These are phyloP conservation scores for Fulica atra DNA, from an alignment of 2,113 vertebrate species.

Conservation along the genomic window DNA sequence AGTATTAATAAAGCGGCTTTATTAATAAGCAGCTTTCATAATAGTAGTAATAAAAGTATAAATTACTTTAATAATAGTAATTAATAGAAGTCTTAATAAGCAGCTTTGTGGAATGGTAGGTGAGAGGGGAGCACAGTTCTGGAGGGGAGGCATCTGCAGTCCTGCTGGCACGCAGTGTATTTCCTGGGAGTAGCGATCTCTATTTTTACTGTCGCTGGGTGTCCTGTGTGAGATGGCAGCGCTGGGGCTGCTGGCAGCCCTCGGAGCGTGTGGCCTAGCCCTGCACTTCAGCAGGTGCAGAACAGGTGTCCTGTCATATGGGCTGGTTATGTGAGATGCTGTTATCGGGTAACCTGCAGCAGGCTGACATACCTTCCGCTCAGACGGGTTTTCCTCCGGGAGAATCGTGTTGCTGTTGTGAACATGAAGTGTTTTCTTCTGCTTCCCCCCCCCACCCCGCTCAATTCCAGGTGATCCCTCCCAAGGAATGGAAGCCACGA, in stretches of 20 bases:
- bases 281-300: not conserved
- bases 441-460: rapidly evolving
- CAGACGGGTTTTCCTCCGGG: not conserved
- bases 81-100: too few relatives aligned
- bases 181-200: not conserved
- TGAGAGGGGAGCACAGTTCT: not conserved
- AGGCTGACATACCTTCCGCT: not conserved
- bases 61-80: too few relatives aligned
- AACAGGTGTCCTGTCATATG: not conserved
- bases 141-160: not conserved
- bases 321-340: not conserved
- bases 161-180: not conserved
- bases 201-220: not conserved
- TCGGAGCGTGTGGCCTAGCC: not conserved
- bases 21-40: too few relatives aligned
- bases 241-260: not conserved
- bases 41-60: too few relatives aligned
- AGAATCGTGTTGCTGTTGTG: not conserved
- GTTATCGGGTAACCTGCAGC: not conserved
- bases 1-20: too few relatives aligned
- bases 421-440: not conserved
- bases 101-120: not conserved
- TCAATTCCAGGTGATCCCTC: slow-evolving; percentile 78
- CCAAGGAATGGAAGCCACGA: slow-evolving; percentile 81
- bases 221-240: not conserved